A percentile compares a stretch with the other conserved stretches of the same genome.
Conservation (phyloP, 53 echinoderm and acorn worm species). For the Temnopleurus reevesii region DNA sequence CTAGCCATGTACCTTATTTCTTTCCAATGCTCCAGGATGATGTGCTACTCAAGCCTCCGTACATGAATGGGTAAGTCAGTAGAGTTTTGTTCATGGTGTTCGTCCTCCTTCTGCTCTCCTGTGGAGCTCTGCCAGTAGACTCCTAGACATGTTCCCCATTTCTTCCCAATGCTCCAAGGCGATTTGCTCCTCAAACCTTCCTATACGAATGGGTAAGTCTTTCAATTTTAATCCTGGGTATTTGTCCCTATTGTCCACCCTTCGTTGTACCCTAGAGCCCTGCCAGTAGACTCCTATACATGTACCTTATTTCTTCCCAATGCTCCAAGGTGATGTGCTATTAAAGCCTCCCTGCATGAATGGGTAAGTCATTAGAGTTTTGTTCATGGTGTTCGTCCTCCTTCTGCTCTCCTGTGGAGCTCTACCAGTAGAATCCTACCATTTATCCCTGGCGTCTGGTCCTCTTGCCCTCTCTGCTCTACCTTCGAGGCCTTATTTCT, state of each 20-base stretch:
- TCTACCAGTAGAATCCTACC: conserved; percentile 72
- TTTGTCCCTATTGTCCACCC: too few species aligned
- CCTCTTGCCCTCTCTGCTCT: too few species aligned
- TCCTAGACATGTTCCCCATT: conserved; percentile 75
- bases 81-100: too few species aligned
- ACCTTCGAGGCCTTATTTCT: too few species aligned
- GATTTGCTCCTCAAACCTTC: conserved; percentile 80
- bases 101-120: too few species aligned
- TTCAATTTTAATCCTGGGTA: too few species aligned
- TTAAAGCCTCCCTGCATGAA: conserved; percentile 71
- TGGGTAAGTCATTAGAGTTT: too few species aligned
- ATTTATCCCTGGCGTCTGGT: too few species aligned
- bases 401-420: too few species aligned
- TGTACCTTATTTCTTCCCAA: conserved; percentile 77
- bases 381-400: too few species aligned
- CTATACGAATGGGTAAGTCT: conserved; percentile 67
- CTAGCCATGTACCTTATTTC: conserved; percentile 78
- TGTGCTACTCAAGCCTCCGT: conserved; percentile 82
- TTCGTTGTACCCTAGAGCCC: too few species aligned
- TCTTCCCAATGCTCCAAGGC: conserved; percentile 78
- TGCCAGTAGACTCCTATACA: conserved; percentile 75
- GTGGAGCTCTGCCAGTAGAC: conserved; percentile 68
- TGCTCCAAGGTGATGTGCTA: conserved; percentile 75
- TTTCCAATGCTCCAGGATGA: conserved; percentile 89
- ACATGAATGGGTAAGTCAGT: conserved; percentile 63